Evolutionary conservation across 2,888 invertebrate species (phyloP), one percentile per base, ranked within the genome.

Genomic region (Troilus luridus): DNA sequence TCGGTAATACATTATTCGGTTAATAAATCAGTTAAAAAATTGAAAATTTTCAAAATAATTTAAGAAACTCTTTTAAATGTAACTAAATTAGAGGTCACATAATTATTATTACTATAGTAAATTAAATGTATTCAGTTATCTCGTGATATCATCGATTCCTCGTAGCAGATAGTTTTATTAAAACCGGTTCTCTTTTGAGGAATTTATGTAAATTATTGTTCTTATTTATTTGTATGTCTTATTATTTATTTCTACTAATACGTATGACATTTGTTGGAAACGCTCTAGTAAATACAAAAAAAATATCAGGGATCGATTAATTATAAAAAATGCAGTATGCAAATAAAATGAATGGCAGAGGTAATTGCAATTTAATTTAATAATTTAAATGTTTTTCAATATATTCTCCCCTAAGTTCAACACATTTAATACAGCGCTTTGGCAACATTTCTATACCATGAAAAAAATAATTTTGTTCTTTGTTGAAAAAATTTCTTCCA

Each of bases 131-230:
- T 67, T 14, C 67, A 67, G 67, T 12, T 11, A 67, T 27, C 12
- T 67, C 14, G 7, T 24, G 0, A 24, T 12, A 24, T 5, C 14
- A 67, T 24, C 67, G 24, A 27, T 67, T 67, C 8, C 10, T 64
- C 5, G 9, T 64, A 9, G 64, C 9, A 11, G 24, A 67, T 67
- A 6, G 24, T 67, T 67, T 24, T 67, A 24, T 64, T 21, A 0
- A 64, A 64, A 64, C 64, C 64, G 64, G 64, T 64, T 24, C 24
- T 24, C 5, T 27, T 67, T 67, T 24, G 14, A 67, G 67, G 67
- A 67, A 67, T 27, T 67, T 67, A 67, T 67, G n/a, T 64, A n/a
- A 64, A 64, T 62, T 21, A n/a, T 62, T 64, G 64, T n/a, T n/a
- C n/a, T n/a, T n/a, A n/a, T n/a, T n/a, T n/a, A 3, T n/a, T 3